A percentile compares a stretch with the other conserved stretches of the same genome.
These are phyloP conservation scores for Electrophaes corylata DNA, from an alignment of 2,888 invertebrate genomes.

Conservation along the genomic window DNA sequence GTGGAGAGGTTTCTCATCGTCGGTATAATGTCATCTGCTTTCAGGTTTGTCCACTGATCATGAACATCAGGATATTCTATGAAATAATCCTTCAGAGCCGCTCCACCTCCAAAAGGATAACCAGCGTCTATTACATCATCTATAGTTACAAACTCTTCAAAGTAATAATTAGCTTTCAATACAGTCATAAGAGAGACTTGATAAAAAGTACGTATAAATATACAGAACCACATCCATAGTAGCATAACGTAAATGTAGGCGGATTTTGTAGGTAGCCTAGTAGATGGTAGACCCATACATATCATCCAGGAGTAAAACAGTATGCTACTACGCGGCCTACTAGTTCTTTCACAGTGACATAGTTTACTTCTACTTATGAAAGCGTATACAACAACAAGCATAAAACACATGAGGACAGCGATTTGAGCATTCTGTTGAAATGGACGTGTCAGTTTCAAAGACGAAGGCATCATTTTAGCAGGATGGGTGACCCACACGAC, in stretches of 20 bases:
- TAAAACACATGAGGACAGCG: constrained; percentile 53
- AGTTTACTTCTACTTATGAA: constrained; percentile 49
- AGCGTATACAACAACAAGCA: constrained; percentile 51
- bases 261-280: constrained; percentile 56
- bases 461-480: constrained; percentile 53
- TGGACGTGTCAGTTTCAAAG: constrained; percentile 65
- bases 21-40: constrained; percentile 49
- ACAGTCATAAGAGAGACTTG: constrained; percentile 67
- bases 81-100: constrained; percentile 63
- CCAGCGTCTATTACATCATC: constrained; percentile 59
- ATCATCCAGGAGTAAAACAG: constrained; percentile 64
- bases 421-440: constrained; percentile 53
- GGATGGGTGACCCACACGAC: constrained; percentile 67
- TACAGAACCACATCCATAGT: constrained; percentile 69
- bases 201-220: constrained; percentile 68
- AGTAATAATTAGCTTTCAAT: constrained; percentile 61
- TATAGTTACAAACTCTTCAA: constrained; percentile 53
- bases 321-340: constrained; percentile 43
- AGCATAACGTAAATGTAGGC: constrained; percentile 52
- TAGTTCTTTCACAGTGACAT: constrained; percentile 35
- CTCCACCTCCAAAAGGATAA: constrained; percentile 65
- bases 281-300: constrained; percentile 64
- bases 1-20: constrained; percentile 51
- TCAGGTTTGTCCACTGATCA: constrained; percentile 56
- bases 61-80: constrained; percentile 57